Conservation (phyloP, 2,797 vertebrate genomes). For the Notolabrus celidotus region DNA sequence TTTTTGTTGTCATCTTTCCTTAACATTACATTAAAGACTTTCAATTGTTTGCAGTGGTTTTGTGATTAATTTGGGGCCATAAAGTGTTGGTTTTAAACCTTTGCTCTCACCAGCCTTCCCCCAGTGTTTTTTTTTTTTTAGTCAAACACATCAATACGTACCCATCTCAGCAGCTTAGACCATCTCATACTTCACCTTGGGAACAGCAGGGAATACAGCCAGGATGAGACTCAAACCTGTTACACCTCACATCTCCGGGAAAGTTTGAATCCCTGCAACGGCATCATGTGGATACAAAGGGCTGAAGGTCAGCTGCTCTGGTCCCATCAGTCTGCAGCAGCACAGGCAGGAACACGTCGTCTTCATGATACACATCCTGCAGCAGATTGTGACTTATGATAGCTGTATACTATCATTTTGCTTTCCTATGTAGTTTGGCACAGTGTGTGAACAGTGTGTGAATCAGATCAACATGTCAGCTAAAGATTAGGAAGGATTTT, state of each 20-base stretch:
- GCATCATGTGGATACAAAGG: not conserved
- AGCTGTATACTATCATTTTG: conserved; percentile 39
- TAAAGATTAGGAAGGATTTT: conserved; percentile 34
- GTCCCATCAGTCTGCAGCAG: conserved; percentile 27
- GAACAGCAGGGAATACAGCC: conserved; percentile 18
- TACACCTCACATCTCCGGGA: conserved; percentile 8
- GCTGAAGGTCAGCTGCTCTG: conserved; percentile 5
- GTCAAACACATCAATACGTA: conserved; percentile 56
- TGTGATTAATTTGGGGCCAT: not conserved
- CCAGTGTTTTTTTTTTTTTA: not conserved
- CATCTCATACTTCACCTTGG: conserved; percentile 67
- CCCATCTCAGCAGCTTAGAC: conserved; percentile 22
- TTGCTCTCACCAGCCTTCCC: not conserved
- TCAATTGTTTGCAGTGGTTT: not conserved
- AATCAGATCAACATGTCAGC: conserved; percentile 51
- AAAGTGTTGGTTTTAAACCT: not conserved
- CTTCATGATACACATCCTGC: conserved; percentile 48
- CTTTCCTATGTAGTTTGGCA: conserved; percentile 53
- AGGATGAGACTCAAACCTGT: conserved; percentile 30
- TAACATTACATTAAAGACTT: too few species aligned
- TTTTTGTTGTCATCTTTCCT: too few species aligned
- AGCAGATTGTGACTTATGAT: conserved; percentile 43
- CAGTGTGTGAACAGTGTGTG: conserved; percentile 33
- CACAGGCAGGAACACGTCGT: not conserved
- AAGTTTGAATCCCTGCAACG: not conserved